These are phyloP conservation scores for Cariama cristata DNA, from an alignment of 2,113 vertebrate genomes.

Conservation along the genomic window DNA sequence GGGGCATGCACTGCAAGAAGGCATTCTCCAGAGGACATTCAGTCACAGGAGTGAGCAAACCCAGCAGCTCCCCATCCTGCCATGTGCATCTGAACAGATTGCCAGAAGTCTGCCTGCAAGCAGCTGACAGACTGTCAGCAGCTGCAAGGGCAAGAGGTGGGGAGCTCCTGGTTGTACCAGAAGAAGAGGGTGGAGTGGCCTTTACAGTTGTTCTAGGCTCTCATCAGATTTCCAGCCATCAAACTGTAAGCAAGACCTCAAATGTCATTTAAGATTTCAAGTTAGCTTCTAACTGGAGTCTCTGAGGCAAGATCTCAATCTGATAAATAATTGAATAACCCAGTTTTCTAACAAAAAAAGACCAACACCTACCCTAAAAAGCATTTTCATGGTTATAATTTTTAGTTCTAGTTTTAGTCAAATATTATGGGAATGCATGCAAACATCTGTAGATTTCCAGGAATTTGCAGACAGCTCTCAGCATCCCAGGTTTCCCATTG, in stretches of 20 bases:
- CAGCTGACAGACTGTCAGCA: not conserved
- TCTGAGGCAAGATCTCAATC: not conserved
- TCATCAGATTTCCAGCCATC: not conserved
- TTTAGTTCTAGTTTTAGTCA: not conserved
- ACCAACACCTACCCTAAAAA: not conserved
- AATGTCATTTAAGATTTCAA: constrained; percentile 1
- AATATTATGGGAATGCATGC: not conserved
- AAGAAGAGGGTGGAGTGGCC: not conserved
- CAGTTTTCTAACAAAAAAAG: not conserved
- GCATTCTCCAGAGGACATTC: not conserved
- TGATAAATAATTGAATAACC: not conserved
- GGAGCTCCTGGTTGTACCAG: not conserved
- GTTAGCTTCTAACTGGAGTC: constrained; percentile 10
- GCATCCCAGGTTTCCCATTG: not conserved
- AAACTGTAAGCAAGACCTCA: constrained; percentile 13
- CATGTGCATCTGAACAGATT: not conserved
- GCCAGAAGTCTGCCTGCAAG: not conserved
- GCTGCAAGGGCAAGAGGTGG: not conserved
- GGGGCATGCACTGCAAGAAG: not conserved
- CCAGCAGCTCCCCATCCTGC: not conserved
- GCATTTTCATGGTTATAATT: not conserved
- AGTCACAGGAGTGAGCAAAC: not conserved
- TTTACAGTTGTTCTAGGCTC: not conserved
- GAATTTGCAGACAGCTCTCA: not conserved
- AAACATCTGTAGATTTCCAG: not conserved